Percentiles rank a stretch among this genome's conserved stretches.
These are phyloP conservation scores for Epinotia nisella DNA, from an alignment of 2,888 invertebrate genomes.

Conservation along the genomic window DNA sequence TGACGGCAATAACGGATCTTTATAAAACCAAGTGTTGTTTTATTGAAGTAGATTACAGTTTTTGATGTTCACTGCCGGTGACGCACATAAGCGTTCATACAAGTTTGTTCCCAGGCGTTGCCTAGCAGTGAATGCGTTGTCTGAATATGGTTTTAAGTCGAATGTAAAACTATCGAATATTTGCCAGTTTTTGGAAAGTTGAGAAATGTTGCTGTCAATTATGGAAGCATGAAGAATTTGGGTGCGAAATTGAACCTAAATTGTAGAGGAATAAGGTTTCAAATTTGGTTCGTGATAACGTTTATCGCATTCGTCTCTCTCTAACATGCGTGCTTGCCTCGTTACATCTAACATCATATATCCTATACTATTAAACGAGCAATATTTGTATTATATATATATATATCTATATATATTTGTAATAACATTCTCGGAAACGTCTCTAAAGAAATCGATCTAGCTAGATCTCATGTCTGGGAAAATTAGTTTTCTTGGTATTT, in stretches of 20 bases:
- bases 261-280: background rate
- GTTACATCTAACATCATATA: too few relatives aligned
- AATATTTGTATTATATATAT: too few relatives aligned
- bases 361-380: too few relatives aligned
- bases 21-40: too few relatives aligned
- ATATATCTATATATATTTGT: too few relatives aligned
- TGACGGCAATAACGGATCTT: too few relatives aligned
- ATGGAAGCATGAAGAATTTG: background rate
- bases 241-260: background rate
- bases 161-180: conserved; percentile 24
- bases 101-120: background rate
- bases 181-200: conserved; percentile 4
- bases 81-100: background rate
- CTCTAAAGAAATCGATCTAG: too few relatives aligned
- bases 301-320: background rate
- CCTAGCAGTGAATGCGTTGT: background rate
- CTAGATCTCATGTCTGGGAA: too few relatives aligned
- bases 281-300: background rate
- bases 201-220: conserved; percentile 10
- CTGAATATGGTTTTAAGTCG: conserved; percentile 22
- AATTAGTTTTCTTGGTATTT: too few relatives aligned
- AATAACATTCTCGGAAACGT: too few relatives aligned
- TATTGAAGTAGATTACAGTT: background rate
- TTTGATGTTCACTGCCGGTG: background rate
- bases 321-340: too few relatives aligned